Conservation (phyloP, 2,113 vertebrate species). For the Indicator indicator region DNA sequence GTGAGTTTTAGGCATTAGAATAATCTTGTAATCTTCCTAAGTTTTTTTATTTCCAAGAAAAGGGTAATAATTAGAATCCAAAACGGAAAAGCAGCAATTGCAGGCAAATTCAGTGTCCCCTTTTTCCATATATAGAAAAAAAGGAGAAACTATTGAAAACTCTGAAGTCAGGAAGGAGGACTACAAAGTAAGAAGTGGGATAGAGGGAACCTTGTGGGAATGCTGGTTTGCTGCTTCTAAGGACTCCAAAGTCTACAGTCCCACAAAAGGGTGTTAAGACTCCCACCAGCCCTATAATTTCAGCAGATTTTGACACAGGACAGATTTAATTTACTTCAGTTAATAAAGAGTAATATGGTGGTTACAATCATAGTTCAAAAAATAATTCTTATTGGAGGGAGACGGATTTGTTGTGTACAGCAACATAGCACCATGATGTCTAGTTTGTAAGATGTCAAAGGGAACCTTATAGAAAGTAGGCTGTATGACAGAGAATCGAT, state of each 20-base stretch:
- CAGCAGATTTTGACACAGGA: not conserved
- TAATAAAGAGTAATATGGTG: not conserved
- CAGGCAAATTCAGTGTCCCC: not conserved
- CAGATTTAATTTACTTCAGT: not conserved
- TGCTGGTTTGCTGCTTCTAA: not conserved
- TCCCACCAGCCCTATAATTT: not conserved
- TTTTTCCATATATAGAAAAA: not conserved
- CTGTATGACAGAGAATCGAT: constrained; percentile 42
- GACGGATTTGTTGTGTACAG: not conserved
- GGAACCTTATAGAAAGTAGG: not conserved
- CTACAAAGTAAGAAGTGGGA: not conserved
- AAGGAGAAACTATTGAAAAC: not conserved
- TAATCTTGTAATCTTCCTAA: not conserved
- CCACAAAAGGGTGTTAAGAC: not conserved
- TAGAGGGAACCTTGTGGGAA: accelerated
- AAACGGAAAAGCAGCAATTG: not conserved
- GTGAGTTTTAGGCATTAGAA: not conserved
- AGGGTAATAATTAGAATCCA: not conserved
- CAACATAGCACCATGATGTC: not conserved
- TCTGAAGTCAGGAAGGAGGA: not conserved
- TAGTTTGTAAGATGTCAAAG: constrained; percentile 38
- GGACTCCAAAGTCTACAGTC: not conserved
- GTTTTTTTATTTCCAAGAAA: not conserved
- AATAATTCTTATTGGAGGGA: not conserved
- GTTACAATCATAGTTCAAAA: not conserved